Percentiles rank a stretch among this genome's conserved stretches.
phyloP scores from a whole-genome alignment of 1,140 invertebrate genomes.

The Palaemon carinicauda region DNA sequence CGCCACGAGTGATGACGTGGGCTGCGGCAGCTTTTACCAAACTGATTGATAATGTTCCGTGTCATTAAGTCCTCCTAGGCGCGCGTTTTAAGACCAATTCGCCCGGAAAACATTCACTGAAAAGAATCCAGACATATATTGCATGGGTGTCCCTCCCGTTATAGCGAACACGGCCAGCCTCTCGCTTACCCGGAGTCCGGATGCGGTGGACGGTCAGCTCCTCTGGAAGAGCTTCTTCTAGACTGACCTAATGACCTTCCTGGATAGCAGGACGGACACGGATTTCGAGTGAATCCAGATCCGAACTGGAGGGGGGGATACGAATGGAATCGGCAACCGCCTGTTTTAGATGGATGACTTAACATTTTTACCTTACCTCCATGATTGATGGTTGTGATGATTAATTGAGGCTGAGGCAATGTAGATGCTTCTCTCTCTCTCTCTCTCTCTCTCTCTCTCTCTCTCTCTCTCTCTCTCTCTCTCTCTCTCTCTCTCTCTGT shows the following conservation, averaged over 20 bases:
- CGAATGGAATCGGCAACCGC: slow-evolving; percentile 26
- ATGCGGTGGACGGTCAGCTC: not conserved
- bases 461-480: slow-evolving; percentile 11
- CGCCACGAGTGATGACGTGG: not conserved
- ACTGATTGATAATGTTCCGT: slow-evolving; percentile 53
- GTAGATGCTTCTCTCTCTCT: not conserved
- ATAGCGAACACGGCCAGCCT: not conserved
- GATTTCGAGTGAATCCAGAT: not conserved
- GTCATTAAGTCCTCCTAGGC: slow-evolving; percentile 37
- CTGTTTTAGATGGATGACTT: slow-evolving; percentile 44
- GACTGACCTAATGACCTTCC: not conserved
- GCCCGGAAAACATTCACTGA: slow-evolving; percentile 49
- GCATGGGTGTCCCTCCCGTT: slow-evolving; percentile 17
- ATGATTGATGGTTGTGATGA: slow-evolving; percentile 41
- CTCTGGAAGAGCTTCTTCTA: not conserved
- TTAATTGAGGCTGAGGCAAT: slow-evolving; percentile 21
- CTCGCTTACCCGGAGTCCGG: not conserved
- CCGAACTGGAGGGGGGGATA: not conserved
- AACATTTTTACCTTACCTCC: slow-evolving; percentile 27
- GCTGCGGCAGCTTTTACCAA: slow-evolving; percentile 40
- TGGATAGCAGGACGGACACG: not conserved
- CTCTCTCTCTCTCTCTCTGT: not conserved
- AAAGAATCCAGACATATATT: slow-evolving; percentile 52
- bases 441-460: slow-evolving; percentile 25
- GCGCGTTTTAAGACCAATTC: slow-evolving; percentile 50